Conservation (phyloP, 92 coral and sea anemone genomes). For the Metridium senile region DNA sequence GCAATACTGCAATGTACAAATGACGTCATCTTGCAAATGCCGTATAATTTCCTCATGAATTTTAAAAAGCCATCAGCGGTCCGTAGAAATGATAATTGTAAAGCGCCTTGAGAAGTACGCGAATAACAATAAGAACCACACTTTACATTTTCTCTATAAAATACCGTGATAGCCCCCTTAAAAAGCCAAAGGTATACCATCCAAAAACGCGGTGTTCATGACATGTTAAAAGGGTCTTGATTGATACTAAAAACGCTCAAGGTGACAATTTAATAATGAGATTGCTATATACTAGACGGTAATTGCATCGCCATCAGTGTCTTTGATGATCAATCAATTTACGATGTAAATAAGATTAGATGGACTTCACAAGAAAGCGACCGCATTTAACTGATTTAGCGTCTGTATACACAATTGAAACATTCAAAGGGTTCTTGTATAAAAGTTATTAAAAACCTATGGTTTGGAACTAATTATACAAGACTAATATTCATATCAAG, state of each 20-base stretch:
- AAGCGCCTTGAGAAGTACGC: too few species aligned
- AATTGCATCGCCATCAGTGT: constrained; percentile 10
- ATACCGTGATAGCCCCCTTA: too few species aligned
- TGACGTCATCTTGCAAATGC: too few species aligned
- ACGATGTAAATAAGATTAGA: constrained; percentile 28
- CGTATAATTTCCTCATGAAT: too few species aligned
- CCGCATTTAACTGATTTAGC: background rate
- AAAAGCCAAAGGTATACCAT: background rate
- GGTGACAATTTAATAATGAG: constrained; percentile 28
- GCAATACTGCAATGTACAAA: too few species aligned
- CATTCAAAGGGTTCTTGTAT: too few species aligned
- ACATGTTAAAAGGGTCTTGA: constrained; percentile 24
- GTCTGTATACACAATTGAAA: background rate
- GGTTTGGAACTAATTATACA: too few species aligned
- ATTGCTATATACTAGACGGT: background rate
- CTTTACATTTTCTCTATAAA: too few species aligned
- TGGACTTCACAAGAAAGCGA: constrained; percentile 14
- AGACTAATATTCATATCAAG: too few species aligned
- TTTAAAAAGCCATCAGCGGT: too few species aligned
- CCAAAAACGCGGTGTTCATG: background rate
- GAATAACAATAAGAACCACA: too few species aligned
- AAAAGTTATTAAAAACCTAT: background rate
- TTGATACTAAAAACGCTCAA: constrained; percentile 8
- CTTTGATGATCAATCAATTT: constrained; percentile 10
- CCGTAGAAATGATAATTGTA: too few species aligned